phyloP scores from a whole-genome alignment of 1,140 invertebrate genomes.

The Psix sp. region DNA sequence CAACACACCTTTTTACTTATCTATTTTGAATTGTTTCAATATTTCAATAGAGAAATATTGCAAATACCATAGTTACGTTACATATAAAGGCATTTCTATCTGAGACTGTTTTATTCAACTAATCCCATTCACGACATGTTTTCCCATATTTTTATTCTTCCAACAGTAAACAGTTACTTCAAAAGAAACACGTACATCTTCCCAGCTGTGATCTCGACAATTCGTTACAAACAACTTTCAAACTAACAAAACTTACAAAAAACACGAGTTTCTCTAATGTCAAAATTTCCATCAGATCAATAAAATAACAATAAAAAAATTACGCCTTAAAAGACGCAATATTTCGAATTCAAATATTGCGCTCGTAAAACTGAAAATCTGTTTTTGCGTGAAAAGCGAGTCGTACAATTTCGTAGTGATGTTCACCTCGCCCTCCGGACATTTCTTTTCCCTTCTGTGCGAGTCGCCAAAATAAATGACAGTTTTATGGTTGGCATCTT shows the following conservation, averaged over 20 bases:
- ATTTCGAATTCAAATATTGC: no score
- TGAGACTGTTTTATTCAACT: constrained; percentile 26
- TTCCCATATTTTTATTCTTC: constrained; percentile 47
- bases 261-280: no score
- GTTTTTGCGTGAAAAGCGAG: neutral
- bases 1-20: no score
- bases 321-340: no score
- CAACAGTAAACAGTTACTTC: constrained; percentile 26
- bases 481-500: constrained; percentile 80
- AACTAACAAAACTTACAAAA: no score
- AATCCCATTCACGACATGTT: constrained; percentile 12
- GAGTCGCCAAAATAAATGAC: constrained; percentile 85
- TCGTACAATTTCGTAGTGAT: neutral
- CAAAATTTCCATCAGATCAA: no score
- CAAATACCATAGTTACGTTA: no score
- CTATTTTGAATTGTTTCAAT: no score
- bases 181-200: constrained; percentile 30
- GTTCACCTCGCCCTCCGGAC: constrained; percentile 7
- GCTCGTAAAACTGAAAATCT: no score
- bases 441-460: constrained; percentile 76
- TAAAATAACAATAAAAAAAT: no score
- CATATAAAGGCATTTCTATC: no score
- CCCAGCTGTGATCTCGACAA: constrained; percentile 29
- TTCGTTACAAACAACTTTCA: constrained; percentile 33
- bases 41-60: no score